Evolutionary conservation across 2,113 vertebrate genomes (phyloP).

Genomic region (Myotis davidii): DNA sequence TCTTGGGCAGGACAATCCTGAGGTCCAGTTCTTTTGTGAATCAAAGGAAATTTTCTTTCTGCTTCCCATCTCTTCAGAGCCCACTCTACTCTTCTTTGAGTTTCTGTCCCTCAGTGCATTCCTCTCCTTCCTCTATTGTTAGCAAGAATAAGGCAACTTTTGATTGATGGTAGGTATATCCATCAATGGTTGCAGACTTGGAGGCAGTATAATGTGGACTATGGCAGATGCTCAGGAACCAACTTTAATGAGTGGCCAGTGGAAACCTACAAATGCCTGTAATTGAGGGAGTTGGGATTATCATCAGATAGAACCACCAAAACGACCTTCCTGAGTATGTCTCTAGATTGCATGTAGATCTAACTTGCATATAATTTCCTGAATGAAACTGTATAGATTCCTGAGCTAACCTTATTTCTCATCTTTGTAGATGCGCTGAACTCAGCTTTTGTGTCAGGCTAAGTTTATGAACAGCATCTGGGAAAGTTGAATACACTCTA

Average conservation of each 20-base stretch:
- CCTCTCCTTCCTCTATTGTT: neutral
- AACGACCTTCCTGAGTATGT: neutral
- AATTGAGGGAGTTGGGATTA: accelerated
- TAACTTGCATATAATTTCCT: neutral
- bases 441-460: neutral
- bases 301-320: neutral
- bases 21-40: neutral
- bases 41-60: neutral
- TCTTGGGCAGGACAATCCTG: neutral
- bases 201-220: neutral
- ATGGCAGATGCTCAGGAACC: neutral
- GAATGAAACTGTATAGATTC: neutral
- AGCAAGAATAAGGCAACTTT: neutral
- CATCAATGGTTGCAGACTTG: too few relatives aligned
- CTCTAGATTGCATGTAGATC: neutral
- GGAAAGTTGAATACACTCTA: neutral
- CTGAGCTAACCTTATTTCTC: neutral
- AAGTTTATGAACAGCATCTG: neutral
- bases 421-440: neutral
- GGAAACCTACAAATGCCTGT: neutral
- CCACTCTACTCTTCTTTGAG: neutral
- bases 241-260: neutral
- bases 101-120: neutral
- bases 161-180: too few relatives aligned
- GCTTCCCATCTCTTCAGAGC: neutral